phyloP scores from a whole-genome alignment of 1,140 invertebrate genomes.

The Habropoda laboriosa region DNA sequence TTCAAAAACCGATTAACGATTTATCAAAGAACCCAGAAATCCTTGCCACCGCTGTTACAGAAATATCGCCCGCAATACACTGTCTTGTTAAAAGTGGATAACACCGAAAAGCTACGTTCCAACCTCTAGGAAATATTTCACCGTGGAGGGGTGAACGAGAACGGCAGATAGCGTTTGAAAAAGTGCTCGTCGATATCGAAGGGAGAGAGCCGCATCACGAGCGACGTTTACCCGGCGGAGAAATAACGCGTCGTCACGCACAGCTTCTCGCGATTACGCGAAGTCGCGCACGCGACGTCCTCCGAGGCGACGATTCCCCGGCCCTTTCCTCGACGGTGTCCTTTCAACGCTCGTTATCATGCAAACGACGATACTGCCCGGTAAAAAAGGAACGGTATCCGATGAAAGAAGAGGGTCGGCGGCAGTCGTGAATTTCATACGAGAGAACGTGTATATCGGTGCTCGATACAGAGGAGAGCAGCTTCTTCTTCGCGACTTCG shows the following conservation, averaged over 20 bases:
- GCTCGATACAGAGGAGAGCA: slow-evolving; percentile 12
- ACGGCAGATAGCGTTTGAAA: slow-evolving; percentile 5
- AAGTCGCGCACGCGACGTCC: slow-evolving; percentile 14
- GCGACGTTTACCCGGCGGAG: slow-evolving; percentile 1
- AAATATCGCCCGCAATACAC: no score
- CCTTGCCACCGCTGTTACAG: no score
- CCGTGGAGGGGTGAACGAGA: neutral
- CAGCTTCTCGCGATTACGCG: slow-evolving; percentile 28
- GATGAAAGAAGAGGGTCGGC: neutral
- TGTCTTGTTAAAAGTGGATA: no score
- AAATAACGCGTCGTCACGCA: slow-evolving; percentile 33
- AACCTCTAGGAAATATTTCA: neutral
- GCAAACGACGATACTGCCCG: slow-evolving; percentile 33
- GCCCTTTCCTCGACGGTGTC: neutral
- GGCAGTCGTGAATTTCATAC: neutral
- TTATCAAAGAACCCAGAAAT: no score
- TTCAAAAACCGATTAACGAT: no score
- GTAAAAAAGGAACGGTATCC: neutral
- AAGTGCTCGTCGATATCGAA: slow-evolving; percentile 24
- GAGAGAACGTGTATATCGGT: neutral
- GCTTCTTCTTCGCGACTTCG: slow-evolving; percentile 37
- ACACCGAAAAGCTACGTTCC: no score
- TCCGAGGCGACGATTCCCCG: slow-evolving; percentile 18
- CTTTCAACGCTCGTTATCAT: slow-evolving; percentile 40
- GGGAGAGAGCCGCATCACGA: neutral